phyloP scores from a whole-genome alignment of 1,140 invertebrate genomes.

The Formica selysi region DNA sequence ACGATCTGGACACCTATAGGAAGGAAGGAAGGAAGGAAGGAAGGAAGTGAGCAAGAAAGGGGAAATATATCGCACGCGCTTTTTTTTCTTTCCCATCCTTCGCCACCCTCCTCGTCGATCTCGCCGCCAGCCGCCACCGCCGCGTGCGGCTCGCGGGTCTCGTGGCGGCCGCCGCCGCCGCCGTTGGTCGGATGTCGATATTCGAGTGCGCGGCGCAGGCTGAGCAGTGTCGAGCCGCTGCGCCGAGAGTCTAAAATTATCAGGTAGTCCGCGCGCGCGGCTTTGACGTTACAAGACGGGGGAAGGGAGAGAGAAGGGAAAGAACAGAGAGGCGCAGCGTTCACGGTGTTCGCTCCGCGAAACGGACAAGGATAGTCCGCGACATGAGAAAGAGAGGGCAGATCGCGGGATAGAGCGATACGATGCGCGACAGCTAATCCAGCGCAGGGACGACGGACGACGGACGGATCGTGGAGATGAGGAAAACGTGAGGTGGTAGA shows the following conservation, averaged over 20 bases:
- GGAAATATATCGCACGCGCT: slow-evolving; percentile 1
- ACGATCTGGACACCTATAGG: neutral
- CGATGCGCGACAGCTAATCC: slow-evolving; percentile 14
- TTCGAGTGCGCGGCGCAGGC: slow-evolving; percentile 83
- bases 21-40: neutral
- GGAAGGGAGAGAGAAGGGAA: slow-evolving; percentile 83
- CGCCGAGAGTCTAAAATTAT: slow-evolving; percentile 85
- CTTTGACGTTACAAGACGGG: neutral
- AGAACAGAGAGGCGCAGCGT: slow-evolving; percentile 86
- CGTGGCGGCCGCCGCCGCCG: slow-evolving; percentile 56
- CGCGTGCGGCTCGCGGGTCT: slow-evolving; percentile 63
- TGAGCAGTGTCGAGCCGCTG: slow-evolving; percentile 82
- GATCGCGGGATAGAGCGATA: slow-evolving; percentile 3
- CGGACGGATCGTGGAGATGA: neutral
- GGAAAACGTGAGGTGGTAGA: neutral
- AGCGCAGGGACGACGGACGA: neutral
- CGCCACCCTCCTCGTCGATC: slow-evolving; percentile 42
- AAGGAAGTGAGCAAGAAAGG: slow-evolving; percentile 28
- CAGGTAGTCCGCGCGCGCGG: slow-evolving; percentile 72
- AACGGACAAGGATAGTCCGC: slow-evolving; percentile 45
- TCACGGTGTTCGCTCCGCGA: slow-evolving; percentile 71
- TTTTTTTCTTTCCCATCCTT: neutral
- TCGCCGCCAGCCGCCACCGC: slow-evolving; percentile 53
- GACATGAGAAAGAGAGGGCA: slow-evolving; percentile 50
- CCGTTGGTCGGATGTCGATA: slow-evolving; percentile 81